Base-by-base conservation (phyloP, 2,113 vertebrate genomes). In the Antennarius striatus region DNA sequence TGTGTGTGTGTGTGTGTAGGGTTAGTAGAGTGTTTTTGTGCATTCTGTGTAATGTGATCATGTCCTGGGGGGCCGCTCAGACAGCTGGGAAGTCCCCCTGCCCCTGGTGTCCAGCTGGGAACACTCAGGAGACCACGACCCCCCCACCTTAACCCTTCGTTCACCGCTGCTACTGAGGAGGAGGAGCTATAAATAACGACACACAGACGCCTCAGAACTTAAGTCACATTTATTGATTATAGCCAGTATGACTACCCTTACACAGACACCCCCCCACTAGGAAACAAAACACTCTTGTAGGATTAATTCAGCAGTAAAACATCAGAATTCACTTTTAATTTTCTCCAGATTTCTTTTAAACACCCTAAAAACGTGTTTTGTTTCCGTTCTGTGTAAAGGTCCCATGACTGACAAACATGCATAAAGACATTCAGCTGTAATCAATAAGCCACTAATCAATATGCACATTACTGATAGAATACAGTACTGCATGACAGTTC, bases 401-500 rank as follows among this genome's bases (percentile, higher is more conserved):
- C 91, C 91, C 93, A 95, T 95, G 90, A 94, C 95, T 96, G 94
- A 91, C 92, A 79, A 91, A 95, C 96, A 98, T 97, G 96, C 96
- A 96, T 92, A 93, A 22, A 93, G 94, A 95, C 85, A 77, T 95
- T 94, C 94, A 94, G 94, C 93, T 93, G 91, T 94, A 92, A 95
- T 92, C 93, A 93, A 94, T 93, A 94, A 93, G 93, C 91, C 94
- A 93, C 94, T 95, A 95, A 92, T 94, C 91, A 88, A 94, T 95
- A 98, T 95, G 95, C 95, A 99, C 95, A 95, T 94, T 92, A 93
- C 86, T 86, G 86, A 91, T 94, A 94, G 93, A 95, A 94, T 97
- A 96, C 96, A 96, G 95, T 96, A 96, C 95, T 94, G 93, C 73
- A 93, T 91, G 93, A 96, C 93, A 92, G 93, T 93, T 96, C 93